Conservation (phyloP, 2,888 invertebrate genomes). For the Luperina nickerlii region DNA sequence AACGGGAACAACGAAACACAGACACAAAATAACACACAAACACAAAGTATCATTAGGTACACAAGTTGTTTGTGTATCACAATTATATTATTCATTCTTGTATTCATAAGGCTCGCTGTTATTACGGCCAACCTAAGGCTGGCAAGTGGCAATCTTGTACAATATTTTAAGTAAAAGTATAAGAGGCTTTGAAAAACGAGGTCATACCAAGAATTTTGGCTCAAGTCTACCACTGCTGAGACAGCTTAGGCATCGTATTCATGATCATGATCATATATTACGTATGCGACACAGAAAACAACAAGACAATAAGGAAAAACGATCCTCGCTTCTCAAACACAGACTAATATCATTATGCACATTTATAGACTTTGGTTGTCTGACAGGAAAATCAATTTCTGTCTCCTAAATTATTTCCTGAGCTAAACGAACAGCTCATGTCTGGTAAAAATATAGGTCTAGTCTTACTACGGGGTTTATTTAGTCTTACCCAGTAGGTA, state of each 20-base stretch:
- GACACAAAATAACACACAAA: background rate
- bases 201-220: background rate
- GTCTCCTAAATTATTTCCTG: background rate
- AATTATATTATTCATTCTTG: background rate
- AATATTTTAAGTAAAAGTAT: background rate
- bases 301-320: slow-evolving; percentile 44
- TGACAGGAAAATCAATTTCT: slow-evolving; percentile 2
- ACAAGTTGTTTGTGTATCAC: background rate
- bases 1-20: background rate
- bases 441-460: background rate
- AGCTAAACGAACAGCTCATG: background rate
- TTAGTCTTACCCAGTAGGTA: background rate
- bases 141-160: background rate
- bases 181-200: background rate
- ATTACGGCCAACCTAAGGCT: background rate
- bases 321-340: slow-evolving; percentile 10
- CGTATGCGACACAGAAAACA: slow-evolving; percentile 23
- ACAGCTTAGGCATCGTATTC: slow-evolving; percentile 6
- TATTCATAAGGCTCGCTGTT: background rate
- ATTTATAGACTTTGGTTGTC: background rate
- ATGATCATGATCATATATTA: slow-evolving; percentile 31
- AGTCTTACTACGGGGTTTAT: background rate
- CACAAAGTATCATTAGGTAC: too few relatives aligned
- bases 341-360: slow-evolving; percentile 31
- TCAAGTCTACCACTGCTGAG: background rate